A percentile compares a stretch with the other conserved stretches of the same genome.
phyloP scores from a whole-genome alignment of 64 coral and sea anemone species.

The Astreopora myriophthalma region DNA sequence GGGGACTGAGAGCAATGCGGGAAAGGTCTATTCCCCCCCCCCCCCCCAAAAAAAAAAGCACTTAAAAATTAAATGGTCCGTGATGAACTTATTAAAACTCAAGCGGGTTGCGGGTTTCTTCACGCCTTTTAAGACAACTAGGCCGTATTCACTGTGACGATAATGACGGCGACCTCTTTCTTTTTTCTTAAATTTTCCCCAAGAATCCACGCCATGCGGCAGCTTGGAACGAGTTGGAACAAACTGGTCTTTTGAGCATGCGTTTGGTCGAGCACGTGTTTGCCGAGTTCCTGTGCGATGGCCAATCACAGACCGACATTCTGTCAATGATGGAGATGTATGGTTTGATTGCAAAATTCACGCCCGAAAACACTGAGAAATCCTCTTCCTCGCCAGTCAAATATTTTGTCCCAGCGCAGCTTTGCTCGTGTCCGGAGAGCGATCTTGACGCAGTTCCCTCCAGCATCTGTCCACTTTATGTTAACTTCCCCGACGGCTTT shows the following conservation, averaged over 20 bases:
- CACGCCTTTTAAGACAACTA: no score
- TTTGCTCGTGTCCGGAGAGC: background rate
- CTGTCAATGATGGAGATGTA: constrained; percentile 32
- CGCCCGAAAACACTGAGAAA: background rate
- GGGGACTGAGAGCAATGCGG: no score
- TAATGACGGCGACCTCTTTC: background rate
- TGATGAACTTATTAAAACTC: no score
- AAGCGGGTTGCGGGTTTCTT: no score
- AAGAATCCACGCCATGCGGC: constrained; percentile 38
- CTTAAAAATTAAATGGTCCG: no score
- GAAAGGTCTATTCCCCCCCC: no score
- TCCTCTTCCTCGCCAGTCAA: background rate
- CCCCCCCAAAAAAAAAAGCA: no score
- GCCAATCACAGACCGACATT: background rate
- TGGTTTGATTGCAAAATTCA: constrained; percentile 1
- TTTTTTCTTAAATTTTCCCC: background rate
- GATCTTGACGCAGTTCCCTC: background rate
- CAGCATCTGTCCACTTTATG: constrained; percentile 7
- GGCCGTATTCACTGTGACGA: no score
- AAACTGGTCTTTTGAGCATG: background rate
- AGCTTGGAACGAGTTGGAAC: constrained; percentile 25
- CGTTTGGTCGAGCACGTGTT: constrained; percentile 22
- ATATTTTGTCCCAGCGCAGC: constrained; percentile 39
- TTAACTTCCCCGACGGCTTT: constrained; percentile 23
- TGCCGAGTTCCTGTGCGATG: background rate